phyloP scores from a whole-genome alignment of 2,113 vertebrate genomes.

The Pseudopodoces humilis region DNA sequence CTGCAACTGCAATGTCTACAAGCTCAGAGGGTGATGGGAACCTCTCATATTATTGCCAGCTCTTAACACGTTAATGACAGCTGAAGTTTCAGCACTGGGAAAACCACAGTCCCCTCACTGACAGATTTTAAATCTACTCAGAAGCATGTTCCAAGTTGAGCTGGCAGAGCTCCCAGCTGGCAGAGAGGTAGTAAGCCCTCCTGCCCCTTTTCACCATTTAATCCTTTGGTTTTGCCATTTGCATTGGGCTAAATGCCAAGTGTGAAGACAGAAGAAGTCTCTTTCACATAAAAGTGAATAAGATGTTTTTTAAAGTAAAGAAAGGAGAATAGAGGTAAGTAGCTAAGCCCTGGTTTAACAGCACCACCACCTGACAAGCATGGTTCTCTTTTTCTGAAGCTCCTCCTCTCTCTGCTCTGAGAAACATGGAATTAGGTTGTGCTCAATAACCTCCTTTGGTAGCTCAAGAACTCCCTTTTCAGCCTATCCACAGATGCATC shows the following conservation, averaged over 20 bases:
- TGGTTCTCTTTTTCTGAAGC: not conserved
- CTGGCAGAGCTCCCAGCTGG: constrained; percentile 43
- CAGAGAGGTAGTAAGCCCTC: constrained; percentile 7
- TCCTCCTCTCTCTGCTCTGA: not conserved
- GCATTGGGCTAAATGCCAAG: constrained; percentile 13
- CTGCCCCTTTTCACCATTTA: constrained; percentile 46
- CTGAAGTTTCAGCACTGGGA: constrained; percentile 17
- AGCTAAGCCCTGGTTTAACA: not conserved
- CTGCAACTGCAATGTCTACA: not conserved
- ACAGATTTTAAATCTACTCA: constrained; percentile 12
- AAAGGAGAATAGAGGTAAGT: not conserved
- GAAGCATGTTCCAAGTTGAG: not conserved
- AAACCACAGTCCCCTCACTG: not conserved
- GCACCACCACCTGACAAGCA: not conserved
- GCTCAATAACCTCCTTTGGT: not conserved
- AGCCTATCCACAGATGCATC: not conserved
- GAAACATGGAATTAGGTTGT: not conserved
- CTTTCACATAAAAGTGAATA: constrained; percentile 2
- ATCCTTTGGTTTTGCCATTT: constrained; percentile 46
- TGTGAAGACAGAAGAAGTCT: constrained; percentile 11
- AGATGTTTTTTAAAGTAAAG: not conserved
- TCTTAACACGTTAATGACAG: not conserved
- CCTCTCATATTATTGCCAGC: not conserved
- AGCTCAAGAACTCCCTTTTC: not conserved
- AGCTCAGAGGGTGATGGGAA: not conserved